These are phyloP conservation scores for Ooceraea biroi DNA, from an alignment of 1,140 invertebrate genomes.

Conservation along the genomic window DNA sequence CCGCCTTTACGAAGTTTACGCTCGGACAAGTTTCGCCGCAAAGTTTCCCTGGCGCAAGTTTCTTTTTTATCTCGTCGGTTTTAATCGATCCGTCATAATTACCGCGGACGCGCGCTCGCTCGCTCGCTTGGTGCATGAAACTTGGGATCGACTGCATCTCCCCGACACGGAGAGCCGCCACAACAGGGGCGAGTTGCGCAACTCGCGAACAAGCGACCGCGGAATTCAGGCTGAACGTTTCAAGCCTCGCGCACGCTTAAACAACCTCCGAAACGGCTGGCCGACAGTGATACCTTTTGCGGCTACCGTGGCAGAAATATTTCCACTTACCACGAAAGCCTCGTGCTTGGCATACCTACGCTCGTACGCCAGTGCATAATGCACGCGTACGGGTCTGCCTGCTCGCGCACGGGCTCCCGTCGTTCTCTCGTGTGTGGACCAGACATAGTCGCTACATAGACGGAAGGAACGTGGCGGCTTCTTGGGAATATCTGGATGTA, in stretches of 20 bases:
- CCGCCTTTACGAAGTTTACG: slow-evolving; percentile 55
- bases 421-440: background rate
- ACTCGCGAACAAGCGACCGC: slow-evolving; percentile 6
- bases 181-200: no score
- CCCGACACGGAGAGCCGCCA: no score
- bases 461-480: slow-evolving; percentile 46
- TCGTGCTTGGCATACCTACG: slow-evolving; percentile 67
- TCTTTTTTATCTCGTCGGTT: slow-evolving; percentile 50
- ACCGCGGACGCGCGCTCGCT: slow-evolving; percentile 7
- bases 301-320: slow-evolving; percentile 67
- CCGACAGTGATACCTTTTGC: slow-evolving; percentile 65
- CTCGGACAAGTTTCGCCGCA: slow-evolving; percentile 48
- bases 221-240: slow-evolving; percentile 45
- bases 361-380: slow-evolving; percentile 39
- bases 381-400: slow-evolving; percentile 14
- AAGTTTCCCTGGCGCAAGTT: slow-evolving; percentile 11
- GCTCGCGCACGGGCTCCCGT: background rate
- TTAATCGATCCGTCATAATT: slow-evolving; percentile 64
- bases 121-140: slow-evolving; percentile 12
- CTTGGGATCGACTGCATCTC: slow-evolving; percentile 4
- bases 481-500: slow-evolving; percentile 69
- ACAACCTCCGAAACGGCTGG: slow-evolving; percentile 51
- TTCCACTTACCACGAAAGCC: slow-evolving; percentile 74
- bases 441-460: slow-evolving; percentile 16
- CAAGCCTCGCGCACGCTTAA: slow-evolving; percentile 26